Conservation (phyloP, 2,797 vertebrate species). For the Rhinoraja longicauda region DNA sequence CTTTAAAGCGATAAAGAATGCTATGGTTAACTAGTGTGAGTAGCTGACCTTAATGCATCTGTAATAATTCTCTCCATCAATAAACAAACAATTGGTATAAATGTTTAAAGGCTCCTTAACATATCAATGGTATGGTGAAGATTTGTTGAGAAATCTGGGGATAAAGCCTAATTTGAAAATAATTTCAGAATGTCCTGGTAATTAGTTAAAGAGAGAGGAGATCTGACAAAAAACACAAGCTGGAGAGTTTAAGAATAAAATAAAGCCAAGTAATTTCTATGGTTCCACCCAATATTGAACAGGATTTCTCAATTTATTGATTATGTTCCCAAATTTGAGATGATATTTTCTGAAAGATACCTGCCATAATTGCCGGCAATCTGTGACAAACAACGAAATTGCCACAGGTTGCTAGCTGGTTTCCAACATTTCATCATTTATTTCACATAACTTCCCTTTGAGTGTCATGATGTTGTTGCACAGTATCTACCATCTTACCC, state of each 20-base stretch:
- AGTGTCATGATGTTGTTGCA: too few species aligned
- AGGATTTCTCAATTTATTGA: background rate
- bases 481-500: too few species aligned
- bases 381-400: background rate
- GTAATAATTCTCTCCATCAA: background rate
- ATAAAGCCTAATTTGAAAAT: background rate
- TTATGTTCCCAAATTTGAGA: background rate
- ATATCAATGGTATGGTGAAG: background rate
- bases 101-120: background rate
- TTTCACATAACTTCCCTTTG: too few species aligned
- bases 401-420: too few species aligned
- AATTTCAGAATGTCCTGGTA: background rate
- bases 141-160: constrained; percentile 5
- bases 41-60: background rate
- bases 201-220: background rate
- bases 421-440: too few species aligned
- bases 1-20: background rate
- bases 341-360: background rate
- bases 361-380: background rate
- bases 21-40: background rate
- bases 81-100: background rate
- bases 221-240: background rate
- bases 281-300: background rate
- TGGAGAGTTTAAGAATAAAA: background rate
- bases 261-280: background rate